These are phyloP conservation scores for Cheiracanthium punctorium DNA, from an alignment of 2,888 invertebrate species.

Conservation along the genomic window DNA sequence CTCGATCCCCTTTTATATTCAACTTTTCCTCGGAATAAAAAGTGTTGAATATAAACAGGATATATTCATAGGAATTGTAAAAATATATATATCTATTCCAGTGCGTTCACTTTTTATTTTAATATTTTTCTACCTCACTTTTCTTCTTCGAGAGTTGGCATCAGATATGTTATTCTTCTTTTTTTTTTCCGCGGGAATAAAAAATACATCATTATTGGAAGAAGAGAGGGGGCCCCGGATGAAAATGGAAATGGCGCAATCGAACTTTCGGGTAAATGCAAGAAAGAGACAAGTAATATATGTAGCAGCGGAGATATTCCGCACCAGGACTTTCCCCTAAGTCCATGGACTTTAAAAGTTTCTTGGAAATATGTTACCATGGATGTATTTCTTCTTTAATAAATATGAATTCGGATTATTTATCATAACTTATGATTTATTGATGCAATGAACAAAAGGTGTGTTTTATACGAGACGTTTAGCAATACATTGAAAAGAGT, in stretches of 20 bases:
- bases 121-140: not conserved
- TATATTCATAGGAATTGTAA: slow-evolving; percentile 59
- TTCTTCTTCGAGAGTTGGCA: not conserved
- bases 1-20: slow-evolving; percentile 25
- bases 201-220: slow-evolving; percentile 17
- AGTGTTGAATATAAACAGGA: slow-evolving; percentile 64
- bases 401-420: not conserved
- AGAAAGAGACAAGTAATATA: not conserved
- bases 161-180: not conserved
- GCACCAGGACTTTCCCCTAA: not conserved
- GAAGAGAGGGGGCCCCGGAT: not conserved
- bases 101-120: not conserved
- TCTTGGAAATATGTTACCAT: too few relatives aligned
- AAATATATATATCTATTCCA: slow-evolving; percentile 29
- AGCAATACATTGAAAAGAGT: too few relatives aligned
- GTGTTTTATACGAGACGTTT: too few relatives aligned
- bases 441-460: not conserved
- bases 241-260: slow-evolving; percentile 17
- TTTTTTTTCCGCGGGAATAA: not conserved
- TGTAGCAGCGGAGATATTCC: not conserved
- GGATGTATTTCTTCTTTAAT: not conserved
- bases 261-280: not conserved
- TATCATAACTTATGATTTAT: not conserved
- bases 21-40: slow-evolving; percentile 35
- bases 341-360: too few relatives aligned